Base-by-base conservation (phyloP, 2,888 invertebrate genomes). In the Choreutis nemorana region DNA sequence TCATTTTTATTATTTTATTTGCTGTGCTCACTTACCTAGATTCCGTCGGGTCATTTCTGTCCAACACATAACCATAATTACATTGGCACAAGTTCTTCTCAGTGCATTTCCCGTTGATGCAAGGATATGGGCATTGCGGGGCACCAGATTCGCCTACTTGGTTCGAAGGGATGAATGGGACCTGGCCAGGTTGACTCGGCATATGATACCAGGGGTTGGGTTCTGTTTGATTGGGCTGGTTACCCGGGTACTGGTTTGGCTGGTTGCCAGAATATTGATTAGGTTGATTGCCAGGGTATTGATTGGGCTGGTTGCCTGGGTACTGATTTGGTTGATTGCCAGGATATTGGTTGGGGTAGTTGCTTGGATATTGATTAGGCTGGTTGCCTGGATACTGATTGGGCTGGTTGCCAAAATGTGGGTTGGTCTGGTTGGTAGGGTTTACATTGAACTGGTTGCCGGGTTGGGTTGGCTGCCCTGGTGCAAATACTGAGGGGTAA, bases 51-150 rank as follows among this genome's bases (percentile, higher is more conserved):
- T 78, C 66, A 1, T 46, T 43, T n/a, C 37, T 59, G 37, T 83
- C 82, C 15, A 47, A 33, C 1, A 64, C 39, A 32, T 81, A 84
- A 21, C 85, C 86, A 7, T 61, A 35, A 31, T 80, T 75, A 38
- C 85, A 86, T 4, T 67, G 65, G 51, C 90, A 91, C 18, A 40
- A 50, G 34, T 70, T 62, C 1, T 48, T 47, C 29, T 48, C 62
- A 5, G 82, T 78, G 50, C 90, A 91, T 14, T 80, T 66, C 10
- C 87, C 89, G 42, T 90, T 89, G 29, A 85, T 54, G 41, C 90
- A 91, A 5, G 84, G 83, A 13, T 75, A 66, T 3, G 83, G 78
- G 48, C 90, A 90, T n/a, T 65, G 32, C n/a, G 30, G 25, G 4
- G 25, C 20, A 1, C 26, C 33, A 5, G 6, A 8, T n/a, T 26